Percentiles rank a stretch among this genome's conserved stretches.
These are phyloP conservation scores for Alectoris magna DNA, from an alignment of 2,797 vertebrate genomes.

Conservation along the genomic window DNA sequence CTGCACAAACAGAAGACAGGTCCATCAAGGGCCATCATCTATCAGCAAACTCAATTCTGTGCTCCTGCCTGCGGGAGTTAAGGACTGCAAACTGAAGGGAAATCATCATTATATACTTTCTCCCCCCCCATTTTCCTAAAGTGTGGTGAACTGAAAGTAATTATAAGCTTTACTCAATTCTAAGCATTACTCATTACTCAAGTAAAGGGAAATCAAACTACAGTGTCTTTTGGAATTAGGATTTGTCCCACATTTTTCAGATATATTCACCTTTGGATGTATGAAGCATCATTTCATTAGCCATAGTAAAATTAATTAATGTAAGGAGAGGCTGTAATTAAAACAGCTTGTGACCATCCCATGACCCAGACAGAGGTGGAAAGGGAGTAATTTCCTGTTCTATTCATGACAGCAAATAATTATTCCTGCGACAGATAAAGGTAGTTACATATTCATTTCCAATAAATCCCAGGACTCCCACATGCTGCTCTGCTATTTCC, in stretches of 20 bases:
- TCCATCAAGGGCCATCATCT: fast-evolving
- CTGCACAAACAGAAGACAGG: fast-evolving
- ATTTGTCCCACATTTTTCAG: neutral
- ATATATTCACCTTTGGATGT: neutral
- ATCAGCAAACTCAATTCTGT: neutral
- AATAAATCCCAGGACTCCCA: constrained; percentile 14
- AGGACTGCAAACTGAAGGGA: neutral
- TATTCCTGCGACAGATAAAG: constrained; percentile 1
- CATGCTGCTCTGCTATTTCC: neutral
- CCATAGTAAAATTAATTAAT: neutral
- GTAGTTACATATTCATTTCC: neutral
- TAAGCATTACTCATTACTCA: neutral
- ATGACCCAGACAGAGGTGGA: neutral
- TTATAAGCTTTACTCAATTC: too few relatives aligned
- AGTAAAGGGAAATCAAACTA: neutral
- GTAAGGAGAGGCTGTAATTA: neutral
- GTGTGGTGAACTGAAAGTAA: fast-evolving
- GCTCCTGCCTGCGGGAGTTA: too few relatives aligned
- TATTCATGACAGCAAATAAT: neutral
- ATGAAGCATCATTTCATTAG: neutral
- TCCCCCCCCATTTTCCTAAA: too few relatives aligned
- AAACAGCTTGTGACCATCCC: neutral
- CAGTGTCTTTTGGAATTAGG: neutral
- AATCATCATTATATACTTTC: fast-evolving
- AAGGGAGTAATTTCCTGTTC: constrained; percentile 8